Conservation (phyloP, 2,113 vertebrate genomes). For the Ascaphus truei region DNA sequence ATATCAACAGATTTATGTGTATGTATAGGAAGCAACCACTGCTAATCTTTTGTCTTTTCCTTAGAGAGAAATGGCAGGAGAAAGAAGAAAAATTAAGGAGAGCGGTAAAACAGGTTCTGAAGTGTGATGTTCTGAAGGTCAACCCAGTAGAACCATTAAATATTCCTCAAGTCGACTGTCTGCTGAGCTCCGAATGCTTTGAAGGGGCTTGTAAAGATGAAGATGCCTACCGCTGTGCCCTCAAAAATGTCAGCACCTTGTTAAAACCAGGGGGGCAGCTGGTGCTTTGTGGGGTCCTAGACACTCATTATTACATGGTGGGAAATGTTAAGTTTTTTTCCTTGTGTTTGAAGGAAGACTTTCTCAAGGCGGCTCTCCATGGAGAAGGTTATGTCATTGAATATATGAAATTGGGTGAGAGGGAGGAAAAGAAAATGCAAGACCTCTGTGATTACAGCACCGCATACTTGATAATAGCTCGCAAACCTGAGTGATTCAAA, state of each 20-base stretch:
- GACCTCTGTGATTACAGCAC: neutral
- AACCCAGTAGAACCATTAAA: slow-evolving; percentile 18
- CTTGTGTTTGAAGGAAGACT: neutral
- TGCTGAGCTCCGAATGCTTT: slow-evolving; percentile 21
- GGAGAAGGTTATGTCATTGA: neutral
- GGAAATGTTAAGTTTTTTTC: slow-evolving; percentile 16
- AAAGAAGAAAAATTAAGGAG: slow-evolving; percentile 27
- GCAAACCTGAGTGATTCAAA: too few species aligned
- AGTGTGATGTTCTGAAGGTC: neutral
- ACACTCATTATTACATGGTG: neutral
- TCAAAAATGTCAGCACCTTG: neutral
- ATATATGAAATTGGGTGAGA: neutral
- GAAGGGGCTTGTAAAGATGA: slow-evolving; percentile 3
- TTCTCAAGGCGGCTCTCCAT: neutral
- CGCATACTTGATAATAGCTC: slow-evolving; percentile 17
- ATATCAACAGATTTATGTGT: too few species aligned
- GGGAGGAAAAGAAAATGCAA: neutral
- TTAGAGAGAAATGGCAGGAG: slow-evolving; percentile 11
- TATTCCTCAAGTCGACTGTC: neutral
- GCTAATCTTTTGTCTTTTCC: neutral
- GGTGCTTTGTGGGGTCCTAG: neutral
- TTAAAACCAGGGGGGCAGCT: neutral
- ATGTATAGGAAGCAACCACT: too few species aligned
- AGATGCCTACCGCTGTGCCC: neutral
- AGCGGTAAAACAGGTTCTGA: neutral